These are phyloP conservation scores for Apogon talboti DNA, from an alignment of 2,797 vertebrate species.

Conservation along the genomic window DNA sequence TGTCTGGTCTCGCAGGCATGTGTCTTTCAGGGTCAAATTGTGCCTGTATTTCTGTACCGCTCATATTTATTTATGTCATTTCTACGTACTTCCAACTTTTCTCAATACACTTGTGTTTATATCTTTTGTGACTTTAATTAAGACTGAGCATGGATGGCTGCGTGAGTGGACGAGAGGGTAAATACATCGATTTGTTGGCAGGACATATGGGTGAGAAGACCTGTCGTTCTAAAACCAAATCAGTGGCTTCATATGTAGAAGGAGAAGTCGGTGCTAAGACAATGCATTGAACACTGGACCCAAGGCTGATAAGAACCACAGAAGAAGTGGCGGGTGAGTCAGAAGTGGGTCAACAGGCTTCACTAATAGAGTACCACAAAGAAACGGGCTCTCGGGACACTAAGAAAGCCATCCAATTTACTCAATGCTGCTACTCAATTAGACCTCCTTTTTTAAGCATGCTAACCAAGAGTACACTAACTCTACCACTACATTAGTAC, in stretches of 20 bases:
- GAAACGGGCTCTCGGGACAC: slow-evolving; percentile 31
- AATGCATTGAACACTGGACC: background rate
- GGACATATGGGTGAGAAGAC: slow-evolving; percentile 5
- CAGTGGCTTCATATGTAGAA: slow-evolving; percentile 14
- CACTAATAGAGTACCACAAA: slow-evolving; percentile 46
- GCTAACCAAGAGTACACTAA: slow-evolving; percentile 20
- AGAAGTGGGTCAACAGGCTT: slow-evolving; percentile 59
- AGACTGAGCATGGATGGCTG: slow-evolving; percentile 6
- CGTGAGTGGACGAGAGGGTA: slow-evolving; percentile 5
- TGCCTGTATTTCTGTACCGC: slow-evolving; percentile 8
- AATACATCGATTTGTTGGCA: slow-evolving; percentile 6
- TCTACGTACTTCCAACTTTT: background rate
- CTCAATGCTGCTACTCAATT: slow-evolving; percentile 21
- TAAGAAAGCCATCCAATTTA: slow-evolving; percentile 20
- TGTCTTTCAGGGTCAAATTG: slow-evolving; percentile 38
- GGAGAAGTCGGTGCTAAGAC: slow-evolving; percentile 25
- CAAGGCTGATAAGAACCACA: slow-evolving; percentile 17
- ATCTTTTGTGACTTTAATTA: slow-evolving; percentile 1
- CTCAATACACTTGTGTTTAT: slow-evolving; percentile 6
- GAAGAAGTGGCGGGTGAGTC: slow-evolving; percentile 23
- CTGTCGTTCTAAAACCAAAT: slow-evolving; percentile 16
- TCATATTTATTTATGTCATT: no score
- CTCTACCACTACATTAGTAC: background rate
- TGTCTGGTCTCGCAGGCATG: slow-evolving; percentile 30
- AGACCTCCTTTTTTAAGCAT: slow-evolving; percentile 12